Conservation (phyloP, 2,888 invertebrate genomes). For the Venustoraphidia nigricollis region DNA sequence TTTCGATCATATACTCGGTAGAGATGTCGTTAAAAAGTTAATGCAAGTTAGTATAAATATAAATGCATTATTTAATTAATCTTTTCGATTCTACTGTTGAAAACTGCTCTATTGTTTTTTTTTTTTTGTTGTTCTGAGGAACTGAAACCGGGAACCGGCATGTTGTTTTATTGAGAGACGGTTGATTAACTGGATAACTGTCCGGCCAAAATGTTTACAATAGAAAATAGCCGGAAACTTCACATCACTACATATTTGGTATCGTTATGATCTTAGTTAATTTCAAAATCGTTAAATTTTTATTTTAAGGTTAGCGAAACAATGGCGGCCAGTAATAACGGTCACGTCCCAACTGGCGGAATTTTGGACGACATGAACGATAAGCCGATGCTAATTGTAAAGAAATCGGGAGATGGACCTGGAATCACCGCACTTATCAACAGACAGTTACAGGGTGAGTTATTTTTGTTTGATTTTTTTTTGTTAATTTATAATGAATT, state of each 20-base stretch:
- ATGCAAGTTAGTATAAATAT: slow-evolving; percentile 65
- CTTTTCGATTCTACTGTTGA: no score
- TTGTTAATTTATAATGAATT: background rate
- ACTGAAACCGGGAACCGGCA: no score
- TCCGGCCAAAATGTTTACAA: no score
- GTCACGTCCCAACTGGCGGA: slow-evolving; percentile 48
- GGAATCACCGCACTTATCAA: slow-evolving; percentile 64
- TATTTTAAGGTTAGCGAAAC: slow-evolving; percentile 58
- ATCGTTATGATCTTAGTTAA: no score
- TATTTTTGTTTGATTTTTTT: background rate
- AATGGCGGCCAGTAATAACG: slow-evolving; percentile 58
- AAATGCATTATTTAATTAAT: no score
- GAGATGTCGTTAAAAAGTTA: slow-evolving; percentile 74
- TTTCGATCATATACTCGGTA: slow-evolving; percentile 71
- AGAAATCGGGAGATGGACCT: slow-evolving; percentile 58
- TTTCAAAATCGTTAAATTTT: no score
- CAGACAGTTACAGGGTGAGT: slow-evolving; percentile 58
- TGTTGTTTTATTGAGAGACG: no score
- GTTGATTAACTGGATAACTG: no score
- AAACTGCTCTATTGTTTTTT: no score
- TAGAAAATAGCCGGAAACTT: no score
- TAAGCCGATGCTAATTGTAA: slow-evolving; percentile 61
- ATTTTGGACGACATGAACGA: slow-evolving; percentile 53
- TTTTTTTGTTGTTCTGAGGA: no score
- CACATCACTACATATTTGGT: no score